Evolutionary conservation across 2,113 vertebrate species (phyloP).

Genomic region (Pseudolaguvia tuberculata): DNA sequence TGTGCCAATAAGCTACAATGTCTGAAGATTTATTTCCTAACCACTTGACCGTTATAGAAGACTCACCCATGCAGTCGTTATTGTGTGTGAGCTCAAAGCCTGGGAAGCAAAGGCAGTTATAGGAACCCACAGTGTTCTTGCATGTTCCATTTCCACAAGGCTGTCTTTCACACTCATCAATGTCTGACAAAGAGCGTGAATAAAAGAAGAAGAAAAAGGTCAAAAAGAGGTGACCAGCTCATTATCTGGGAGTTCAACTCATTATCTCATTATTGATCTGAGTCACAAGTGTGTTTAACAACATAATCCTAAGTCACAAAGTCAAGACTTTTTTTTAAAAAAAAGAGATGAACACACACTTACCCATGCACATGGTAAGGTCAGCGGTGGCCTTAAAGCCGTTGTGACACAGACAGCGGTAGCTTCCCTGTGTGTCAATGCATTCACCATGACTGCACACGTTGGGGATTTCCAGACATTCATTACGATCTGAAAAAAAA

Average conservation of each 20-base stretch:
- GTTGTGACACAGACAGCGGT: constrained; percentile 83
- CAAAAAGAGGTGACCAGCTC: background rate
- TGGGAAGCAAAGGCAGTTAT: constrained; percentile 89
- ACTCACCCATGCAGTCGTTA: constrained; percentile 85
- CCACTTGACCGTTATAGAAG: background rate
- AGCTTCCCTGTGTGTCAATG: constrained; percentile 85
- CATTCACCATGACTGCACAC: constrained; percentile 88
- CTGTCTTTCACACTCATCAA: constrained; percentile 86
- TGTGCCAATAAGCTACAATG: background rate
- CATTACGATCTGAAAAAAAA: constrained; percentile 75
- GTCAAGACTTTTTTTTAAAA: background rate
- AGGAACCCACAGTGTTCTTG: constrained; percentile 89
- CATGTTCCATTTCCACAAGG: constrained; percentile 89
- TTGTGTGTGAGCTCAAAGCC: constrained; percentile 85
- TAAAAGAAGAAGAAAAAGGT: background rate
- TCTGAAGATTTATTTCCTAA: background rate
- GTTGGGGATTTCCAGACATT: constrained; percentile 86
- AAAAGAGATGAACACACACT: constrained; percentile 24
- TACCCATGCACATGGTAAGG: constrained; percentile 91
- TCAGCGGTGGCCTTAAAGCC: constrained; percentile 84
- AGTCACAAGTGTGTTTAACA: background rate
- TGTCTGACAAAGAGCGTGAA: constrained; percentile 66
- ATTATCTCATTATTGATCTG: background rate
- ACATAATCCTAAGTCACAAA: constrained; percentile 4
- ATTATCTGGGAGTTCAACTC: too few relatives aligned